Evolutionary conservation across 2,888 invertebrate species (phyloP), one percentile per base, ranked within the genome.

Genomic region (Sarcophaga subvicina): DNA sequence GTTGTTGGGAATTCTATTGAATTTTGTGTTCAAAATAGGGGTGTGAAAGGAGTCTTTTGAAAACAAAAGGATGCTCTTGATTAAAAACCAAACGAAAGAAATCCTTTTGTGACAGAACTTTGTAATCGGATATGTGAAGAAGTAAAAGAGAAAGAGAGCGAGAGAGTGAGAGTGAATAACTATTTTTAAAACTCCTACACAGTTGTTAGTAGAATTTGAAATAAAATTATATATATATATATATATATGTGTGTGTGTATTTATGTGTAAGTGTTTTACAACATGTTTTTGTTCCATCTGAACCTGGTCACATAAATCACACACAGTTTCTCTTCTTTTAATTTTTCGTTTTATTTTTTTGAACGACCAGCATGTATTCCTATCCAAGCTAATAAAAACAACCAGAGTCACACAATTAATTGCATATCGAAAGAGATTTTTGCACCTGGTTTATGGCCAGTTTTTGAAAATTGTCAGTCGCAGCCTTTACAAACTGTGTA

Each of bases 221-320:
- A 37, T 37, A 10, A 37, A 37, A 37, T 37, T 37, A 10, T 25
- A 25, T 25, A 2, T 37, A 8, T 3, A 2, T 37, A 10, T 25
- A 25, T 25, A 2, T 37, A 8, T 3, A 2, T n/a, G 14, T 22
- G n/a, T 49, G 49, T 37, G 37, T 3, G 6, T 25, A 14, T 22
- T 20, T 70, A 17, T 72, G 8, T 49, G 11, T 4, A 12, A 54
- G 54, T 54, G 49, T 72, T 80, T 54, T 59, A 64, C 3, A 71
- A 45, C 8, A 72, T 76, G 20, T 67, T 62, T 70, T 54, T 54
- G 5, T 54, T 62, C 70, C 27, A 64, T 59, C 54, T 75, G 70
- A 84, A 84, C 59, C 25, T 25, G 78, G 60, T 70, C 17, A 17
- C 54, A 54, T 87, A 87, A 87, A 84, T 87, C 87, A 87, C 81